Conservation (phyloP, 2,888 invertebrate genomes). For the Polyommatus icarus region DNA sequence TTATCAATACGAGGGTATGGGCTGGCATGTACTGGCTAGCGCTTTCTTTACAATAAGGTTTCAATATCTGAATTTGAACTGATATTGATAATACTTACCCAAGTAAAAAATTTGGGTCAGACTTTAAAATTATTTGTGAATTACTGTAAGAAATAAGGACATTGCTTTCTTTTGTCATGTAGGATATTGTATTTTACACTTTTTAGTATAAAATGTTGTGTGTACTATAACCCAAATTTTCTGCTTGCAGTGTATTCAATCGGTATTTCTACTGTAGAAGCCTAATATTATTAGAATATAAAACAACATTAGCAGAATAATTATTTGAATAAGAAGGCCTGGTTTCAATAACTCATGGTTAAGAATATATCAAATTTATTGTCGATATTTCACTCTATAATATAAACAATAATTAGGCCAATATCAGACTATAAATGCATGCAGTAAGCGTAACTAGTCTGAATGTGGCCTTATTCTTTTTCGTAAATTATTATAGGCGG, state of each 20-base stretch:
- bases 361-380: slow-evolving; percentile 5
- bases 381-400: background rate
- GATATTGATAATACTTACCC: background rate
- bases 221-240: background rate
- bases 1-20: background rate
- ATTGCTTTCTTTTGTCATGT: background rate
- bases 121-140: background rate
- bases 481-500: background rate
- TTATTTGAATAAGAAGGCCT: background rate
- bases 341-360: slow-evolving; percentile 21
- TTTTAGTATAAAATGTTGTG: background rate
- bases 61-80: slow-evolving; percentile 10
- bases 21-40: slow-evolving; percentile 17
- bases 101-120: background rate
- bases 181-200: background rate
- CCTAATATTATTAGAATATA: slow-evolving; percentile 6
- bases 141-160: background rate
- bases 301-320: slow-evolving; percentile 19
- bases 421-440: background rate
- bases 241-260: background rate
- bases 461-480: background rate
- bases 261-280: slow-evolving; percentile 9
- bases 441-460: background rate
- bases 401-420: slow-evolving; percentile 2
- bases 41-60: background rate